phyloP scores from a whole-genome alignment of 2,113 vertebrate genomes.

The Dicentrarchus labrax region DNA sequence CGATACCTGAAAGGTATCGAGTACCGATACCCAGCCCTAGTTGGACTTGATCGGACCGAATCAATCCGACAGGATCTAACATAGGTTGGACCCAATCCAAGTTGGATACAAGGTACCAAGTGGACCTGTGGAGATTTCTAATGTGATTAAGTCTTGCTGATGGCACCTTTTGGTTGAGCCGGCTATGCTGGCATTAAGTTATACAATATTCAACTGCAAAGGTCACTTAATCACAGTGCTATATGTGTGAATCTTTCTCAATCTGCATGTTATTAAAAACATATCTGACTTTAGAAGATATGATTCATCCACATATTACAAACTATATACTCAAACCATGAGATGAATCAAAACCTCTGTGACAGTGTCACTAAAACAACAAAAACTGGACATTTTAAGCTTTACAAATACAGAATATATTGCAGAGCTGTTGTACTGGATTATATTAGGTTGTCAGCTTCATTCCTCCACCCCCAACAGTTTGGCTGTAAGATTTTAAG shows the following conservation, averaged over 20 bases:
- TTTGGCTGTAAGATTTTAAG: background rate
- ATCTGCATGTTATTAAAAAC: background rate
- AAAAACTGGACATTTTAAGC: conserved; percentile 12
- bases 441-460: conserved; percentile 13
- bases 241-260: background rate
- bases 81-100: background rate
- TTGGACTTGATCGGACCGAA: background rate
- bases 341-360: background rate
- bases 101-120: background rate
- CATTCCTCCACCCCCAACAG: background rate
- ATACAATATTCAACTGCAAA: conserved; percentile 19
- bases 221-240: background rate
- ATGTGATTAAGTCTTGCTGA: background rate
- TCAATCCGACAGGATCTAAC: background rate
- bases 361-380: background rate
- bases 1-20: too few species aligned
- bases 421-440: background rate
- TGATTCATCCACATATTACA: conserved; percentile 6
- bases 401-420: background rate
- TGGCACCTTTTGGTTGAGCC: background rate
- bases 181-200: background rate
- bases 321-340: background rate
- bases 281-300: background rate
- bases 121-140: background rate
- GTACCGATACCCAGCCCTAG: too few species aligned